Percentiles rank a stretch among this genome's conserved stretches.
Evolutionary conservation across 1,140 invertebrate species (phyloP).

Genomic region (Trichonephila clavata): DNA sequence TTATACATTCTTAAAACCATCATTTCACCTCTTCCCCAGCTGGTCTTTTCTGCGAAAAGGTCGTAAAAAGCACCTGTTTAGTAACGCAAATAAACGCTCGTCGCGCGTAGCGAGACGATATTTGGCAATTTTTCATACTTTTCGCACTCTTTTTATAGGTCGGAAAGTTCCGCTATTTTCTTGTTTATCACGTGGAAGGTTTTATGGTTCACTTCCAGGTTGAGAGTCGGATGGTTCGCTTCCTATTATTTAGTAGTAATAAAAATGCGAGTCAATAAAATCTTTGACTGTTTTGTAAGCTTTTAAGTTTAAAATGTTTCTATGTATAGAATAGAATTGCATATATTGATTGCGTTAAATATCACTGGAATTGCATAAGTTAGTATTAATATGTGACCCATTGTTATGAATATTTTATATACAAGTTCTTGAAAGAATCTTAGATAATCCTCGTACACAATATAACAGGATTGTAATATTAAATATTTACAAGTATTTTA

Average conservation of each 20-base stretch:
- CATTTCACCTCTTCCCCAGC: slow-evolving; percentile 32
- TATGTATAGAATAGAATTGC: neutral
- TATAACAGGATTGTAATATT: too few relatives aligned
- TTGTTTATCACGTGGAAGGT: slow-evolving; percentile 44
- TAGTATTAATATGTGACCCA: too few relatives aligned
- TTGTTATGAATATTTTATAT: too few relatives aligned
- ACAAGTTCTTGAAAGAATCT: too few relatives aligned
- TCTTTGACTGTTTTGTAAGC: neutral
- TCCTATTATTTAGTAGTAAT: neutral
- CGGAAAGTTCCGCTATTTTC: neutral
- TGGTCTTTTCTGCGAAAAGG: slow-evolving; percentile 32
- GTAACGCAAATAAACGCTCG: slow-evolving; percentile 47
- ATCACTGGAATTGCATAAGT: too few relatives aligned
- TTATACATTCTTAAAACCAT: neutral
- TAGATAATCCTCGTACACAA: too few relatives aligned
- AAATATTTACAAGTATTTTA: too few relatives aligned
- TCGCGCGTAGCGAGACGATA: neutral
- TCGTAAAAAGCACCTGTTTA: slow-evolving; percentile 71
- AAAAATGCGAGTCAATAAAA: neutral
- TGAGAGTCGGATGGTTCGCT: neutral
- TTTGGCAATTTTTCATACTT: slow-evolving; percentile 10
- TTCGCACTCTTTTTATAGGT: slow-evolving; percentile 24
- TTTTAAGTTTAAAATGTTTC: neutral
- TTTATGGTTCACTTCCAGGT: slow-evolving; percentile 35
- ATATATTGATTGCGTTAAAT: neutral